Conservation (phyloP, 2,888 invertebrate genomes). For the Timandra comae region DNA sequence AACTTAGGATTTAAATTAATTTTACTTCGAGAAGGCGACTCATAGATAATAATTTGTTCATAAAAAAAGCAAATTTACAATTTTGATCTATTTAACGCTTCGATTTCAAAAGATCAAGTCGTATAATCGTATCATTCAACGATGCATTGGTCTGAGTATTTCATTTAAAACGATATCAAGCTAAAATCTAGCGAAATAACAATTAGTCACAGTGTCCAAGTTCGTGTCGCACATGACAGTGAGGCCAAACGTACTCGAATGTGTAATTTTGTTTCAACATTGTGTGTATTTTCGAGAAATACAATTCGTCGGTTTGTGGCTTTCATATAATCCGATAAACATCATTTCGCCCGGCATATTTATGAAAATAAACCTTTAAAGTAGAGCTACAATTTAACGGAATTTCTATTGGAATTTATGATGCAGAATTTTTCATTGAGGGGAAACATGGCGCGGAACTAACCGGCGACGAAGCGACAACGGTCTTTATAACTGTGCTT, state of each 20-base stretch:
- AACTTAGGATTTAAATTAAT: too few relatives aligned
- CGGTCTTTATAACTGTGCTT: slow-evolving; percentile 14
- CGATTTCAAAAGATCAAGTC: too few relatives aligned
- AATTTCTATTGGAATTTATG: slow-evolving; percentile 1
- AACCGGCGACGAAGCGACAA: slow-evolving; percentile 6
- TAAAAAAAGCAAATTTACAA: too few relatives aligned
- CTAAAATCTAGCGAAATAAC: too few relatives aligned
- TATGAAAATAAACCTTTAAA: slow-evolving; percentile 12
- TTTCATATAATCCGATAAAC: slow-evolving; percentile 6
- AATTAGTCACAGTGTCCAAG: slow-evolving; percentile 2
- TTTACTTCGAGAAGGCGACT: too few relatives aligned
- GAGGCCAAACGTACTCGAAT: slow-evolving; percentile 5
- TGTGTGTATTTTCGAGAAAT: slow-evolving; percentile 7
- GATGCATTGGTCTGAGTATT: too few relatives aligned
- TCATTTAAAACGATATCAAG: too few relatives aligned
- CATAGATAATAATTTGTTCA: too few relatives aligned
- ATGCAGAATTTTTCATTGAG: slow-evolving; percentile 7
- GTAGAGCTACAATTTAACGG: slow-evolving; percentile 8
- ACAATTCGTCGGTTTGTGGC: slow-evolving; percentile 3
- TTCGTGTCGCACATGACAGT: slow-evolving; percentile 7
- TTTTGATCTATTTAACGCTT: too few relatives aligned
- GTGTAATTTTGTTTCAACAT: slow-evolving; percentile 14
- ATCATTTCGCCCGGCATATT: slow-evolving; percentile 9
- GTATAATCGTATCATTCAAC: too few relatives aligned
- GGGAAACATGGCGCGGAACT: slow-evolving; percentile 2